These are phyloP conservation scores for Cotesia congregata DNA, from an alignment of 2,888 invertebrate genomes.

Conservation along the genomic window DNA sequence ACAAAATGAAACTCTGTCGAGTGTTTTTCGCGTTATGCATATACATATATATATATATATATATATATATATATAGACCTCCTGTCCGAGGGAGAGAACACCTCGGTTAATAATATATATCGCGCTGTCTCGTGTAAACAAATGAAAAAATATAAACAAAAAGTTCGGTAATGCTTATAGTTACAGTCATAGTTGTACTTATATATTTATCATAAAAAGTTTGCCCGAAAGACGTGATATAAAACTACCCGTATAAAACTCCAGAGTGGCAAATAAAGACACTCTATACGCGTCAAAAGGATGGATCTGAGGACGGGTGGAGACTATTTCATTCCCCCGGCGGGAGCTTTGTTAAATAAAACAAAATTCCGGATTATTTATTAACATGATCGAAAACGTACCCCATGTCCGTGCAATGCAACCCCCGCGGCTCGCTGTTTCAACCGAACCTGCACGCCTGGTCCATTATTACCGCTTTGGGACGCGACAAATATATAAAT, in stretches of 20 bases:
- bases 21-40: constrained; percentile 34
- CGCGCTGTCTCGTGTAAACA: background rate
- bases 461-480: constrained; percentile 43
- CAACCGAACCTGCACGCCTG: constrained; percentile 19
- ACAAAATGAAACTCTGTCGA: constrained; percentile 22
- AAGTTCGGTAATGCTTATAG: constrained; percentile 3
- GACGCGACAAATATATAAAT: constrained; percentile 39
- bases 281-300: constrained; percentile 24
- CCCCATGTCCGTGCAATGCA: constrained; percentile 19
- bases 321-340: constrained; percentile 8
- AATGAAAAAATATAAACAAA: constrained; percentile 2
- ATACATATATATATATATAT: constrained; percentile 33
- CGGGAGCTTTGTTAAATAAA: background rate
- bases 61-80: constrained; percentile 27
- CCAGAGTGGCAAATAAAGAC: constrained; percentile 28
- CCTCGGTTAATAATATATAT: constrained; percentile 10
- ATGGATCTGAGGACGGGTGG: background rate
- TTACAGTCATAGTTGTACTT: too few species aligned
- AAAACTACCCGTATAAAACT: background rate
- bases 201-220: background rate
- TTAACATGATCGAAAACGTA: constrained; percentile 12
- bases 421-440: constrained; percentile 6
- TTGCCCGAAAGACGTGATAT: background rate
- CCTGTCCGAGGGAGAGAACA: background rate
- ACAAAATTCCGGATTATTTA: constrained; percentile 32